Evolutionary conservation across 2,888 invertebrate genomes (phyloP), one percentile per base, ranked within the genome.

Genomic region (Chymomyza caudatula): DNA sequence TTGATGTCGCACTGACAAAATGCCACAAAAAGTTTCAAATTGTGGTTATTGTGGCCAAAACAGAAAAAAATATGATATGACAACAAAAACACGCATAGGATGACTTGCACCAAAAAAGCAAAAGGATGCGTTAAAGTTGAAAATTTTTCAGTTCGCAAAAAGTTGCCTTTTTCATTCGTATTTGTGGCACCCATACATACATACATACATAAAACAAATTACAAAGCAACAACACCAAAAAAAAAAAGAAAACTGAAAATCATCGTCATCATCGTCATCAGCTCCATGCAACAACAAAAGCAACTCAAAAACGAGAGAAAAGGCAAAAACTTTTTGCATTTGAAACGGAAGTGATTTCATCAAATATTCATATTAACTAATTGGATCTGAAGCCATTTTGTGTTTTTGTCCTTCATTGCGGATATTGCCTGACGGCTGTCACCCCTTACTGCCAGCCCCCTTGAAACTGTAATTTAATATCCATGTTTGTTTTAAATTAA

Each of bases 341-440:
- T 76, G 69, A 77, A 84, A 68, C 86, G 86, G 86, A 86, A 76
- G 75, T 75, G 82, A 86, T 86, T 83, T 84, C 83, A 83, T 83
- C 77, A 83, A 86, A 86, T 79, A 86, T 83, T 82, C 86, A 83
- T 82, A 84, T 78, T 82, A 85, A 85, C 85, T 86, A 86, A 83
- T 83, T 83, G 82, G 86, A 86, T 82, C 84, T 82, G 77, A 73
- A 73, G 78, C 71, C 77, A 65, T 71, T 78, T 74, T 65, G 60
- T 65, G 71, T 11, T 13, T 56, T 47, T 65, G 55, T 65, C 58
- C 66, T 65, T 56, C 57, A 25, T 5, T 66, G 51, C 79, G 85
- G 84, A 80, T 75, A 83, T 80, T 77, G 73, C 69, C 73, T 51
- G 75, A 44, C 71, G 60, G 67, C 69, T 47, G 17, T 47, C n/a